These are phyloP conservation scores for Synanthedon vespiformis DNA, from an alignment of 2,888 invertebrate genomes.

Conservation along the genomic window DNA sequence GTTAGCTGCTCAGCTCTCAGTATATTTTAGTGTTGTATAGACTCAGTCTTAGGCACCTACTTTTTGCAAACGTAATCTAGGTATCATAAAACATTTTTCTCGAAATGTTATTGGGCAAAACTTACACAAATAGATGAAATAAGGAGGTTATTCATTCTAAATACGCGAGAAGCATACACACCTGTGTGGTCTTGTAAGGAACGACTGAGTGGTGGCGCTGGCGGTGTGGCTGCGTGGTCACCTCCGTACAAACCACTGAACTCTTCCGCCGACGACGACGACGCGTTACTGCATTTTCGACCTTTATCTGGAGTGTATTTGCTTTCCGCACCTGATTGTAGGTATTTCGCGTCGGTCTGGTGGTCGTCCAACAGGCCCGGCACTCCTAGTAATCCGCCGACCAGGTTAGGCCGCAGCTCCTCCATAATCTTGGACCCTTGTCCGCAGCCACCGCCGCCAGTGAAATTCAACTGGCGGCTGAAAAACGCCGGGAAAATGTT, in stretches of 20 bases:
- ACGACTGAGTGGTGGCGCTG: constrained; percentile 63
- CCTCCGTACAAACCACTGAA: constrained; percentile 87
- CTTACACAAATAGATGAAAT: neutral
- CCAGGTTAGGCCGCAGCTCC: constrained; percentile 85
- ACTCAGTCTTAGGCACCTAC: no score
- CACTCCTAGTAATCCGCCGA: constrained; percentile 82
- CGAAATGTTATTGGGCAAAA: neutral
- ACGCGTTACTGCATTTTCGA: constrained; percentile 82
- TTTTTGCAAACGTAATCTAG: no score
- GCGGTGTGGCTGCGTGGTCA: constrained; percentile 79
- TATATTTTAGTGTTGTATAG: no score
- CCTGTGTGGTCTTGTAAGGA: constrained; percentile 73
- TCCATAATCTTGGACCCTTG: constrained; percentile 87
- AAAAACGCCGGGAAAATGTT: constrained; percentile 93
- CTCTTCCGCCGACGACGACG: constrained; percentile 86
- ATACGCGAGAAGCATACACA: constrained; percentile 21
- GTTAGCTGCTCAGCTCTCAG: no score
- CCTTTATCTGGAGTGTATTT: constrained; percentile 70
- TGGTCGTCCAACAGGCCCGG: constrained; percentile 85
- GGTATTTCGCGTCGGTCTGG: constrained; percentile 69
- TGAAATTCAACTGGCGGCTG: constrained; percentile 88
- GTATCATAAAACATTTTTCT: neutral
- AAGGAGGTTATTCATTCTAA: neutral
- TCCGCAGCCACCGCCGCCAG: constrained; percentile 75
- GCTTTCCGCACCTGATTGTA: constrained; percentile 65